Conservation (phyloP, 1,140 invertebrate species). For the Rhopalosiphum maidis region DNA sequence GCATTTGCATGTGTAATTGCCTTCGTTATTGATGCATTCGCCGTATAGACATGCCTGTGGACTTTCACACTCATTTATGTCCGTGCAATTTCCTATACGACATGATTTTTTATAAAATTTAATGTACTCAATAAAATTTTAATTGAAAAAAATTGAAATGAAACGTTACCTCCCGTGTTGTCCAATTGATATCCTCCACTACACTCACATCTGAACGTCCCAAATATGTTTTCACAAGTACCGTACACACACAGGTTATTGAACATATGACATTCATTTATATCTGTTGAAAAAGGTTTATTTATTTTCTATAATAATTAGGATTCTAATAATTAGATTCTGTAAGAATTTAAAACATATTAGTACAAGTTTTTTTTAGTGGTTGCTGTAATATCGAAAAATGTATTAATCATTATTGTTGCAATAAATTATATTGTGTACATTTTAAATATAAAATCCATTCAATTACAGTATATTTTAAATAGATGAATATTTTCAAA, state of each 20-base stretch:
- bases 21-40: constrained; percentile 68
- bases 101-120: constrained; percentile 24
- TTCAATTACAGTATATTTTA: background rate
- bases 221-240: constrained; percentile 85
- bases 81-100: constrained; percentile 65
- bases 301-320: background rate
- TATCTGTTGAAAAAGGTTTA: constrained; percentile 68
- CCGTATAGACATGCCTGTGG: constrained; percentile 69
- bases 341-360: background rate
- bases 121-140: no score
- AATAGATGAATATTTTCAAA: background rate
- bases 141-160: background rate
- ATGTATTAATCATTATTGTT: background rate
- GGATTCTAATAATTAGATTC: no score
- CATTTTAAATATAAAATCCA: background rate
- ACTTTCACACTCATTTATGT: constrained; percentile 71
- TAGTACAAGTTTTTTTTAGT: background rate
- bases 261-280: constrained; percentile 90
- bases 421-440: background rate
- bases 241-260: constrained; percentile 86
- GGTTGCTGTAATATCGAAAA: background rate
- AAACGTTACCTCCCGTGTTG: constrained; percentile 68
- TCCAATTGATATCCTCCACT: constrained; percentile 84
- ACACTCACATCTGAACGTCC: constrained; percentile 87
- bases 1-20: constrained; percentile 68